Conservation (phyloP, 2,797 vertebrate genomes). For the Anolis apletophallus region DNA sequence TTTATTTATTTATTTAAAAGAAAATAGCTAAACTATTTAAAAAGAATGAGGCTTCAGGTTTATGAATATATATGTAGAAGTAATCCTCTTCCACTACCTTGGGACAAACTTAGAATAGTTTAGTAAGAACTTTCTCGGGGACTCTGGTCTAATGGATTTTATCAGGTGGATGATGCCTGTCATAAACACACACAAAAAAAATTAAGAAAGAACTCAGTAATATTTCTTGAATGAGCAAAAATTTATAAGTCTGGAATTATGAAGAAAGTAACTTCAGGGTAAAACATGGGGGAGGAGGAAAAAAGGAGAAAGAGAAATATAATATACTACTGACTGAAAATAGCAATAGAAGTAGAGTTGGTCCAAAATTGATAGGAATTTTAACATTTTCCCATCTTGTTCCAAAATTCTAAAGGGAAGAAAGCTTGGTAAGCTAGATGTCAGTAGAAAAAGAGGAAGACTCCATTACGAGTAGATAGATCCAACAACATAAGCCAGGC, state of each 20-base stretch:
- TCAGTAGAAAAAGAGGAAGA: too few relatives aligned
- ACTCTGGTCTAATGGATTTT: background rate
- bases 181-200: too few relatives aligned
- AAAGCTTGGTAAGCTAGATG: background rate
- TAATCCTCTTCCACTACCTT: too few relatives aligned
- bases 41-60: background rate
- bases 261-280: too few relatives aligned
- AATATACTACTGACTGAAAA: too few relatives aligned
- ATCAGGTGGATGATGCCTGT: background rate
- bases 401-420: background rate
- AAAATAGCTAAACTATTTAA: background rate
- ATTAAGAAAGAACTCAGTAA: background rate
- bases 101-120: background rate
- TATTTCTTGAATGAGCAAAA: too few relatives aligned
- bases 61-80: background rate
- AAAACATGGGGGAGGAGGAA: too few relatives aligned
- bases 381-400: background rate
- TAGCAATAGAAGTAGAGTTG: background rate
- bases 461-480: too few relatives aligned
- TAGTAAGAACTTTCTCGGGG: background rate
- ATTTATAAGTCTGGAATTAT: background rate
- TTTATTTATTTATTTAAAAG: background rate
- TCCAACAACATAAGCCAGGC: too few relatives aligned
- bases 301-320: background rate
- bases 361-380: background rate